A percentile compares a stretch with the other conserved stretches of the same genome.
Evolutionary conservation across 2,888 invertebrate genomes (phyloP).

Genomic region (Sussaba pulchella): DNA sequence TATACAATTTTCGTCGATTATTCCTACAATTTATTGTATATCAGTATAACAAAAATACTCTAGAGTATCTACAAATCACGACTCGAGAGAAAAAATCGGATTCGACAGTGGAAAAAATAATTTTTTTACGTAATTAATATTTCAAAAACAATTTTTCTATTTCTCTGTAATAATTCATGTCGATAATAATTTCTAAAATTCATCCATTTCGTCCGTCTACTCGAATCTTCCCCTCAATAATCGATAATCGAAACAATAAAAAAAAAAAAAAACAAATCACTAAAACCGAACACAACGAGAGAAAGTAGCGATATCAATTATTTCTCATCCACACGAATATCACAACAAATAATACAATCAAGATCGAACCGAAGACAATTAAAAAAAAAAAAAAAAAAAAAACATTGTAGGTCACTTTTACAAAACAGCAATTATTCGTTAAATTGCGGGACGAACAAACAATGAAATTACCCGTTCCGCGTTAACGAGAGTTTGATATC

Average conservation of each 20-base stretch:
- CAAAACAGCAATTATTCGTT: conserved; percentile 5
- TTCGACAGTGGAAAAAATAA: no score
- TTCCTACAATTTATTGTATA: no score
- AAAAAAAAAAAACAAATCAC: neutral
- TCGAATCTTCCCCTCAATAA: neutral
- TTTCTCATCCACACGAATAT: neutral
- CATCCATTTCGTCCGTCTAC: no score
- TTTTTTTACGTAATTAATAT: no score
- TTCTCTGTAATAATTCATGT: no score
- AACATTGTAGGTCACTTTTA: conserved; percentile 21
- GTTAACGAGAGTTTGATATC: neutral
- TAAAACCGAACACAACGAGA: neutral
- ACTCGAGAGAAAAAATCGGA: neutral
- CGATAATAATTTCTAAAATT: no score
- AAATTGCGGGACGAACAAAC: conserved; percentile 23
- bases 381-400: neutral
- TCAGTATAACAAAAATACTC: no score
- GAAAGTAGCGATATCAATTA: neutral
- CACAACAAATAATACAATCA: neutral
- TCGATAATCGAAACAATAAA: neutral
- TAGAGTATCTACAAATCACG: no score
- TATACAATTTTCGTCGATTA: no score
- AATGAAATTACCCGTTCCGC: neutral
- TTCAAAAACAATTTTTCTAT: no score
- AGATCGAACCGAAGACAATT: no score